Evolutionary conservation across 2,888 invertebrate genomes (phyloP).

Genomic region (Lutraria lutraria): DNA sequence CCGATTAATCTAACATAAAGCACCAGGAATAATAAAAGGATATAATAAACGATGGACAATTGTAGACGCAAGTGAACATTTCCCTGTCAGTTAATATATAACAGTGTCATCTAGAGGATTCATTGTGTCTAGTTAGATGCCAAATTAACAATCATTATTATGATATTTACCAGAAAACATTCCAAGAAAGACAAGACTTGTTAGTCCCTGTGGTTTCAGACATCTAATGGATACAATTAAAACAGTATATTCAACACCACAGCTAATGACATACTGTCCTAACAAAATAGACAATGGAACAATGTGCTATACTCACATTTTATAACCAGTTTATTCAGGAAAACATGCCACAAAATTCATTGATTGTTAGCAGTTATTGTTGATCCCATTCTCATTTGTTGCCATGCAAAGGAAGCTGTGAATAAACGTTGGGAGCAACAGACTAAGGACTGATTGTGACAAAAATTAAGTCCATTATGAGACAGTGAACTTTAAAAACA

Average conservation of each 20-base stretch:
- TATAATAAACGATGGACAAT: background rate
- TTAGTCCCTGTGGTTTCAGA: background rate
- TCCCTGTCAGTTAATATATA: background rate
- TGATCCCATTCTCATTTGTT: too few relatives aligned
- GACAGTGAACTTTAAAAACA: too few relatives aligned
- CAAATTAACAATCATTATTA: conserved; percentile 6
- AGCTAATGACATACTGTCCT: background rate
- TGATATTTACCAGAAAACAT: background rate
- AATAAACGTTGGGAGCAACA: too few relatives aligned
- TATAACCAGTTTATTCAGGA: too few relatives aligned
- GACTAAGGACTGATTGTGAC: too few relatives aligned
- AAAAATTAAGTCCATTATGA: too few relatives aligned
- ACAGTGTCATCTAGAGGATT: background rate
- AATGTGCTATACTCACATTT: background rate
- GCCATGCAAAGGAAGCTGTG: too few relatives aligned
- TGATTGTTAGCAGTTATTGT: too few relatives aligned
- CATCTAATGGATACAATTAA: background rate
- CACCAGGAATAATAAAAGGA: background rate
- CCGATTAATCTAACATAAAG: background rate
- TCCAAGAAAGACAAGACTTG: conserved; percentile 6
- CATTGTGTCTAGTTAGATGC: background rate
- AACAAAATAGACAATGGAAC: background rate
- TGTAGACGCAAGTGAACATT: background rate
- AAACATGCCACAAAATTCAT: too few relatives aligned
- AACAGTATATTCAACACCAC: background rate